These are phyloP conservation scores for Xestoiulus laeticollis DNA, from an alignment of 2,888 invertebrate genomes.

Conservation along the genomic window DNA sequence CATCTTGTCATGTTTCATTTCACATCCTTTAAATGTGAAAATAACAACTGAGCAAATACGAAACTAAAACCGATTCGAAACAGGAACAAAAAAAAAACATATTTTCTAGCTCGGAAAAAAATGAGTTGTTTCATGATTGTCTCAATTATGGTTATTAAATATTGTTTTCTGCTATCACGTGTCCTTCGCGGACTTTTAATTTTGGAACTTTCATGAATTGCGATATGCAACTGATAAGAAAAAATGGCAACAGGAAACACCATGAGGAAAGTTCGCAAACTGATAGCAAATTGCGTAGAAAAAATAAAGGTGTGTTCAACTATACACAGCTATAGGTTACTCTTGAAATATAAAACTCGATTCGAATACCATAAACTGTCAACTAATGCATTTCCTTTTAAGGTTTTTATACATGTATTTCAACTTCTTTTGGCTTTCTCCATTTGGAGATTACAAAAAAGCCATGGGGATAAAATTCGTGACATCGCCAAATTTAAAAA, in stretches of 20 bases:
- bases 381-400: no score
- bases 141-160: not conserved
- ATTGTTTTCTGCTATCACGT: not conserved
- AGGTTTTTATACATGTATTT: no score
- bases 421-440: no score
- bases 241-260: not conserved
- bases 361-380: no score
- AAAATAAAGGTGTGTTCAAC: not conserved
- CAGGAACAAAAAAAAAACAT: not conserved
- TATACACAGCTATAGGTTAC: not conserved
- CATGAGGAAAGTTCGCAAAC: not conserved
- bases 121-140: not conserved
- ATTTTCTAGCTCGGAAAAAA: no score
- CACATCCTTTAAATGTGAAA: not conserved
- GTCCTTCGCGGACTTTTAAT: not conserved
- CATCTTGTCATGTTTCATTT: no score
- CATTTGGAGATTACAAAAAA: no score
- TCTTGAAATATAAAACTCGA: not conserved
- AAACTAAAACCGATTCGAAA: not conserved
- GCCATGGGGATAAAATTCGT: no score
- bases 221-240: not conserved
- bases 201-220: not conserved
- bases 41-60: no score
- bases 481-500: no score
- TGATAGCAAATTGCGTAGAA: not conserved